These are phyloP conservation scores for Laothoe populi DNA, from an alignment of 2,888 invertebrate species.

Conservation along the genomic window DNA sequence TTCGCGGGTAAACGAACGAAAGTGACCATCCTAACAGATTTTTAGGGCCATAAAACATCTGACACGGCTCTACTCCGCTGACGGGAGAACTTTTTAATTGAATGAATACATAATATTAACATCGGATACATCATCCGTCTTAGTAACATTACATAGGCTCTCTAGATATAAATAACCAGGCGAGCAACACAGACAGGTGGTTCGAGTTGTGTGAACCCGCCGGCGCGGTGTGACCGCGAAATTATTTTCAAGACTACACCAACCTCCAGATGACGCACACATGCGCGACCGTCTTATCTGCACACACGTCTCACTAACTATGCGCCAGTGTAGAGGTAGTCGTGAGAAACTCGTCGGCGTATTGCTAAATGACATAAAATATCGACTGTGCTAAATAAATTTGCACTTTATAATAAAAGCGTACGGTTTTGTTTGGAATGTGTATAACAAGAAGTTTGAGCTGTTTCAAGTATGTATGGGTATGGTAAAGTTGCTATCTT, in stretches of 20 bases:
- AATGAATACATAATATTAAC: conserved; percentile 41
- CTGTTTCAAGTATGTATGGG: conserved; percentile 48
- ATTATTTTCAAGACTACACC: conserved; percentile 85
- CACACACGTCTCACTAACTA: conserved; percentile 75
- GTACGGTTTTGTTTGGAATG: conserved; percentile 46
- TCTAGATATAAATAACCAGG: conserved; percentile 83
- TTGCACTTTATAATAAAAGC: conserved; percentile 48
- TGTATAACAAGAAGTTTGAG: conserved; percentile 61
- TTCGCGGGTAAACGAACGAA: neutral
- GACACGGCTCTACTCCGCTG: neutral
- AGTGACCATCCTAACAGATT: neutral
- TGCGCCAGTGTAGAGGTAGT: conserved; percentile 73
- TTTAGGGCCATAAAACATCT: conserved; percentile 23
- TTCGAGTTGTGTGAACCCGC: conserved; percentile 81
- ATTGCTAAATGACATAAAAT: conserved; percentile 55
- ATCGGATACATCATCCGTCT: conserved; percentile 31
- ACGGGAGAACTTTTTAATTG: conserved; percentile 20
- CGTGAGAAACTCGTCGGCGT: conserved; percentile 79
- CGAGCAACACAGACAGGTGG: conserved; percentile 82
- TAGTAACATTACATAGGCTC: conserved; percentile 61
- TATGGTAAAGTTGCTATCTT: conserved; percentile 84
- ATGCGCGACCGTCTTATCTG: conserved; percentile 53
- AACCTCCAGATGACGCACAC: conserved; percentile 71
- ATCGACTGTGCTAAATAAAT: conserved; percentile 45
- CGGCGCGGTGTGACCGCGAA: conserved; percentile 83